Base-by-base conservation (phyloP, 2,113 vertebrate species). In the human (Homo sapiens) region DNA sequence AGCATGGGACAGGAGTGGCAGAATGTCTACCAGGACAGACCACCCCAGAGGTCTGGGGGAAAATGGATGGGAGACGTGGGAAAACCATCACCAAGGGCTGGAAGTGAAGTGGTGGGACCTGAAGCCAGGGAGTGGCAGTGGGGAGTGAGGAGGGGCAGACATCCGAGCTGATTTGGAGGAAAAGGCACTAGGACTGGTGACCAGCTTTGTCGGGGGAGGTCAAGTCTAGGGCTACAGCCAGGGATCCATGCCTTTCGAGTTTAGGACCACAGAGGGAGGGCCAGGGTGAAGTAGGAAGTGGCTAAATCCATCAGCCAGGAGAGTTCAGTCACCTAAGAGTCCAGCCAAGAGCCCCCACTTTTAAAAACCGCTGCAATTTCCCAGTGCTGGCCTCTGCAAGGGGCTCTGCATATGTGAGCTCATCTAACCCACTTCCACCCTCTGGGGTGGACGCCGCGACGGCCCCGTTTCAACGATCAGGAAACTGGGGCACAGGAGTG, bases 331-430 rank as follows among this genome's bases (percentile, higher is more conserved):
- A 11, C 4, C 0, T 22, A 22, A 35, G n/a, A 16, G 10, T 2
- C 68, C 52, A 17, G 73, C 43, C 86, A 2, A 1, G 0, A 43
- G 18, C 3, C 18, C 27, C 11, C 35, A 10, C 23, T 32, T n/a
- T 8, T 3, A 4, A 17, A 68, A 70, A 2, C 11, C 6, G 10
- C 50, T 17, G 5, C 66, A 9, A 0, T 17, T 16, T 4, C 4
- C 8, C 18, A 2, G 27, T 20, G 23, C 35, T 16, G 12, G 27
- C 45, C 57, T 57, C 38, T 0, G 18, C n/a, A 3, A 5, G 16
- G 3, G 0, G 5, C 43, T 38, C 25, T 1, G 35, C 5, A 23
- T 1, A 5, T 6, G 0, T 0, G 27, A 80, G 30, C 11, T 20
- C 55, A 0, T 5, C 61, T 17, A 32, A 64, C 4, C 1, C 32